Base-by-base conservation (phyloP, 2,888 invertebrate species). In the Sphinx pinastri region DNA sequence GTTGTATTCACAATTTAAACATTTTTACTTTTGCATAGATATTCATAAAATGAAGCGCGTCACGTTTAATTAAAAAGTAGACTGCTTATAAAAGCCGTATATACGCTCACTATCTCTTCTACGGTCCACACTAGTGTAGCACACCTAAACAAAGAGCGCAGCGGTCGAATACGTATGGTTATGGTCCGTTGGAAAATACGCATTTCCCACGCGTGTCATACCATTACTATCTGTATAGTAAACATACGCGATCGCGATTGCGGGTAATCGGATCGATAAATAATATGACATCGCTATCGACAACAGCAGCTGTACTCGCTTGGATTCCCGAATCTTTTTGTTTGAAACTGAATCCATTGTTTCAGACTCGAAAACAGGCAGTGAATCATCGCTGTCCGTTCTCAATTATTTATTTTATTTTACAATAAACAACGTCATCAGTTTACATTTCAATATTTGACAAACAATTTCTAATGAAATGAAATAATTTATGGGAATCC, bases 71-170 rank as follows among this genome's bases (percentile, higher is more conserved):
- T 63, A 63, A 49, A 38, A 38, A 38, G 38, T 8, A 5, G 38
- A 38, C 8, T 2, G 8, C 0, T 38, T 38, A 38, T 38, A 38
- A 5, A 38, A 4, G 38, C 6, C 4, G 45, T 25, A 14, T 11
- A 19, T 55, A 55, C 19, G 16, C 31, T 67, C 59, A 59, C 25
- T 67, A 70, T 67, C 58, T 67, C 19, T 19, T 19, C 19, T 66
- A 63, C 25, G 25, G 55, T 45, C n/a, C n/a, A n/a, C n/a, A n/a
- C n/a, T n/a, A n/a, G 38, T 51, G 38, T 59, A 58, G 25, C 51
- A 38, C 19, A 66, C 16, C 67, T 70, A 59, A 59, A 70, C 70
- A 67, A 70, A 67, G 54, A 69, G 19, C 59, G 51, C 38, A 52
- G 38, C 14, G 45, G 11, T 38, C 47, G 67, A 67, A 70, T 70